Conservation (phyloP, 2,113 vertebrate species). For the Quiscalus mexicanus region DNA sequence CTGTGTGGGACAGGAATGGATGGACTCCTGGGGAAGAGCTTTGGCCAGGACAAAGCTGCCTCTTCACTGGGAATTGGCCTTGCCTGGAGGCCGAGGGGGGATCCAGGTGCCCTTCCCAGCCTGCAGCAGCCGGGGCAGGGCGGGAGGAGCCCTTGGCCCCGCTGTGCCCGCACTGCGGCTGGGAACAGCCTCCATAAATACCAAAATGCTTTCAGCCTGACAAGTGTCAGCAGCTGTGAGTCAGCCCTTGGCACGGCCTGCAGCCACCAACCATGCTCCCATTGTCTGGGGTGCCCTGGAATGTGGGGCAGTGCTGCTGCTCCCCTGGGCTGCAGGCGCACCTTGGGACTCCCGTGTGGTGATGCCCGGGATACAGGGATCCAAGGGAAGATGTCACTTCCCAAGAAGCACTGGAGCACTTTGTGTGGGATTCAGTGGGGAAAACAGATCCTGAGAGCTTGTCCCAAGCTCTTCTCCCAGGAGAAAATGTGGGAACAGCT, state of each 20-base stretch:
- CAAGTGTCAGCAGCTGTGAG: constrained; percentile 22
- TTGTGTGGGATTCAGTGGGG: not conserved
- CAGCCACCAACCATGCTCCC: not conserved
- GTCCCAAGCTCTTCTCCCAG: not conserved
- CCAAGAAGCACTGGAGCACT: fast-evolving
- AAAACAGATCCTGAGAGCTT: not conserved
- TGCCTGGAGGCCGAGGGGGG: not conserved
- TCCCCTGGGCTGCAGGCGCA: not conserved
- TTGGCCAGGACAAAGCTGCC: not conserved
- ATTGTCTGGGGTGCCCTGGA: not conserved
- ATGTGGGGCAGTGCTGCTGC: fast-evolving
- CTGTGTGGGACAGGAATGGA: fast-evolving
- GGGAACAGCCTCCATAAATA: constrained; percentile 2
- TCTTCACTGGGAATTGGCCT: not conserved
- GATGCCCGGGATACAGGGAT: fast-evolving
- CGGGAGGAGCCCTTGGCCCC: not conserved
- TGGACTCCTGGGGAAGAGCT: fast-evolving
- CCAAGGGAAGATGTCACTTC: fast-evolving
- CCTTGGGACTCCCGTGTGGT: not conserved
- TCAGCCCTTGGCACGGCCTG: constrained; percentile 4
- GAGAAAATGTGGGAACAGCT: not conserved
- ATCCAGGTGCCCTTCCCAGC: not conserved
- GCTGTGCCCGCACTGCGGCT: not conserved
- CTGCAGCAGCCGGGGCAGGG: not conserved
- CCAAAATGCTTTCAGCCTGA: not conserved